Conservation (phyloP, 2,113 vertebrate species). For the Aspidoscelis tigris region DNA sequence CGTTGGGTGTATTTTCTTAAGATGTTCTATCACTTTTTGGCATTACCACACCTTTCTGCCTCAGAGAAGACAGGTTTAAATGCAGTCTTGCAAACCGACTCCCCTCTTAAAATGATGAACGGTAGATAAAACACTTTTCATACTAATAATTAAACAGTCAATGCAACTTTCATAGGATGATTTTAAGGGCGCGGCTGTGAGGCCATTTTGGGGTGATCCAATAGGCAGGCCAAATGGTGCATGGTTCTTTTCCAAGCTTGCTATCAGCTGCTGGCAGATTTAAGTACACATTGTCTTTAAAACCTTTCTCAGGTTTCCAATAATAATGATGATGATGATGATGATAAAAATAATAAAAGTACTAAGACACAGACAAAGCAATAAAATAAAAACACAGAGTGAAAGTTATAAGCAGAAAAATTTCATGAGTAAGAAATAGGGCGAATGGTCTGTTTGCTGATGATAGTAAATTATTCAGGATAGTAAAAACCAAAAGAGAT, state of each 20-base stretch:
- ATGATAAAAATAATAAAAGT: background rate
- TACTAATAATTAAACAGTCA: fast-evolving
- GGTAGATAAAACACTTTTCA: slow-evolving; percentile 2
- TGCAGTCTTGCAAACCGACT: background rate
- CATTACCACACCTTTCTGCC: background rate
- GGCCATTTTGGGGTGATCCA: background rate
- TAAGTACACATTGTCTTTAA: background rate
- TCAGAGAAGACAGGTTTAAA: background rate
- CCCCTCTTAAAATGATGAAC: background rate
- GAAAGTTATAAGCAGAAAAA: background rate
- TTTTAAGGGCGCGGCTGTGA: background rate
- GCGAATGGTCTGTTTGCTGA: too few species aligned
- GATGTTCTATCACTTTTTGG: slow-evolving; percentile 8
- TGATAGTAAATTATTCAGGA: too few species aligned
- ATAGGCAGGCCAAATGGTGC: too few species aligned
- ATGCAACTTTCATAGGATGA: slow-evolving; percentile 3
- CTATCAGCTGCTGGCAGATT: background rate
- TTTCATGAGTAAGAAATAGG: too few species aligned
- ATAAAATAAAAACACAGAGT: background rate
- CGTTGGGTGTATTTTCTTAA: slow-evolving; percentile 11
- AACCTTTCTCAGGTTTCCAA: background rate
- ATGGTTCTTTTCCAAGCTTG: background rate
- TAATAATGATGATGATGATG: background rate
- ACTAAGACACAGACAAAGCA: background rate
- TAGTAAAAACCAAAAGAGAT: too few species aligned